Conservation (phyloP, 2,888 invertebrate species). For the Apodemia mormo region DNA sequence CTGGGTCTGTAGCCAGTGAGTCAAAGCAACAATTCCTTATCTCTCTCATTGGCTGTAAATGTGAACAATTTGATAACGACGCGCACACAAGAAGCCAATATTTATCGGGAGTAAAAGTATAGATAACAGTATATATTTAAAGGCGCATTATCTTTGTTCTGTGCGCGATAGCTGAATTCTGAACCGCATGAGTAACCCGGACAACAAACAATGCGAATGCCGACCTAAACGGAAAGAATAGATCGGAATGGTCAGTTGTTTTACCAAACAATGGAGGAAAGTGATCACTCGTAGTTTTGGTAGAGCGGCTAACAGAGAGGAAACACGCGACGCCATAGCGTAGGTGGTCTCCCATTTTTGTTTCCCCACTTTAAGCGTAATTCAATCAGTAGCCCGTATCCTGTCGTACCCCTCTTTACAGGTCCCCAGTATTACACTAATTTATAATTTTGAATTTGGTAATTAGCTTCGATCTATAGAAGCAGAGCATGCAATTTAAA, state of each 20-base stretch:
- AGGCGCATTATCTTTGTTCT: neutral
- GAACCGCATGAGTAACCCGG: neutral
- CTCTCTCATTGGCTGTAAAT: slow-evolving; percentile 47
- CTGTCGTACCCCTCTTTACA: slow-evolving; percentile 49
- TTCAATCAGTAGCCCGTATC: slow-evolving; percentile 73
- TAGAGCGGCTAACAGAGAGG: neutral
- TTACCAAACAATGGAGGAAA: slow-evolving; percentile 26
- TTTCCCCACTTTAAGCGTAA: slow-evolving; percentile 53
- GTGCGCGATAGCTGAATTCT: neutral
- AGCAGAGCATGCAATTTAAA: no score
- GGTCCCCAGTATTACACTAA: slow-evolving; percentile 18
- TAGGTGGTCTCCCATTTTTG: slow-evolving; percentile 32
- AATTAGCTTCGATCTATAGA: no score
- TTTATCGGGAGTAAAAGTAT: slow-evolving; percentile 41
- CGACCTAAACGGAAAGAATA: neutral
- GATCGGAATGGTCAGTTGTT: neutral
- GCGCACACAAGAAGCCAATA: slow-evolving; percentile 40
- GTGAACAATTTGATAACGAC: slow-evolving; percentile 50
- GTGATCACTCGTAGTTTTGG: slow-evolving; percentile 9
- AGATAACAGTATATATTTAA: slow-evolving; percentile 18
- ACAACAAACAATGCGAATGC: neutral
- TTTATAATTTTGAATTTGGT: no score
- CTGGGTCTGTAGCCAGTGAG: slow-evolving; percentile 41
- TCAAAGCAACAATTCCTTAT: slow-evolving; percentile 48
- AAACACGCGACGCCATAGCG: neutral